A percentile compares a stretch with the other conserved stretches of the same genome.
Conservation (phyloP, 2,797 vertebrate genomes). For the Leptoclinus maculatus region DNA sequence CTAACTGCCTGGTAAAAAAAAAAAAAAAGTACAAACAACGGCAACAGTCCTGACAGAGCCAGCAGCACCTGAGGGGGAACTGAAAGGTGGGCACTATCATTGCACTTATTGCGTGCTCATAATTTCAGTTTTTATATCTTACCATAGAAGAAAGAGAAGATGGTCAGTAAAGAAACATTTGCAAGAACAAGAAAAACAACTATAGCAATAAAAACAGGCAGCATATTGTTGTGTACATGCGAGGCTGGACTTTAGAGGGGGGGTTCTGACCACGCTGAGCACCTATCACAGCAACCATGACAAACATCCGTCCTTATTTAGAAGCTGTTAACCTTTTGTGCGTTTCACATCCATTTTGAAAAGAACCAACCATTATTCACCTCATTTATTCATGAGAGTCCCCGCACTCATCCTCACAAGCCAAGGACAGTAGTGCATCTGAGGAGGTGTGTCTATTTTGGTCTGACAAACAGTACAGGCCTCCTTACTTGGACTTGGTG, state of each 20-base stretch:
- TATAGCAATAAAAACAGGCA: neutral
- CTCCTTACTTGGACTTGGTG: neutral
- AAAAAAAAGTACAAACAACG: neutral
- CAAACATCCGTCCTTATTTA: conserved; percentile 62
- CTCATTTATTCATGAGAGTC: conserved; percentile 66
- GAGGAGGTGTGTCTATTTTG: conserved; percentile 1
- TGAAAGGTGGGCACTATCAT: no score
- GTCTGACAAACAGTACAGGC: neutral
- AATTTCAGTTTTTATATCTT: neutral
- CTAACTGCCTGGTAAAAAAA: no score
- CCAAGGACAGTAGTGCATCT: conserved; percentile 39
- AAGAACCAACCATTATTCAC: conserved; percentile 49
- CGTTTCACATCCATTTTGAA: conserved; percentile 47
- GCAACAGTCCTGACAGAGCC: no score
- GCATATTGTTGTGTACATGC: neutral
- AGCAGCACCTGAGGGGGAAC: no score
- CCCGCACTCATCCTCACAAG: conserved; percentile 14
- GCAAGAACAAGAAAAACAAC: neutral
- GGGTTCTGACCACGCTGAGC: neutral
- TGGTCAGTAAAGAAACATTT: neutral
- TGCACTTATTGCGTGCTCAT: no score
- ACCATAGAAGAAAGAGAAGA: neutral
- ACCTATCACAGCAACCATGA: conserved; percentile 10
- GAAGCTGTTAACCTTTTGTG: conserved; percentile 70
- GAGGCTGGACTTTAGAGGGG: neutral